Percentiles rank a stretch among this genome's conserved stretches.
These are phyloP conservation scores for Nansenia antarctica DNA, from an alignment of 2,113 vertebrate species.

Conservation along the genomic window DNA sequence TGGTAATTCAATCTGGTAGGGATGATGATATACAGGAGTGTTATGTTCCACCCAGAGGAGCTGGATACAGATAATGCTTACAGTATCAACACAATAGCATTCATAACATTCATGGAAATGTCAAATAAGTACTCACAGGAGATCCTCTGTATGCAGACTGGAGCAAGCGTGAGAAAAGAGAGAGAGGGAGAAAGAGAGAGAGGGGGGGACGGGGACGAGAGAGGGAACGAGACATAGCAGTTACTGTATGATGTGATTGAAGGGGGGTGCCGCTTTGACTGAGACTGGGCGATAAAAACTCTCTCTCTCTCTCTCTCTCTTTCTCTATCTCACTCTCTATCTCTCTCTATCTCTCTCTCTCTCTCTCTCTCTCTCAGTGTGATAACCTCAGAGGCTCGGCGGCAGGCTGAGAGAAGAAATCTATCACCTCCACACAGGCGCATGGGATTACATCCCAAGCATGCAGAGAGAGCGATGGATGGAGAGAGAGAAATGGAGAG, in stretches of 20 bases:
- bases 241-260: conserved; percentile 37
- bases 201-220: neutral
- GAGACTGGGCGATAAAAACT: conserved; percentile 36
- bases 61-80: conserved; percentile 30
- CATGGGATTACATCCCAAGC: conserved; percentile 61
- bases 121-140: conserved; percentile 85
- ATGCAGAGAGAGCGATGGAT: conserved; percentile 42
- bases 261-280: conserved; percentile 51
- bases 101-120: conserved; percentile 12
- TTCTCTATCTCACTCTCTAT: too few relatives aligned
- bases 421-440: conserved; percentile 56
- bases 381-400: conserved; percentile 44
- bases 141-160: conserved; percentile 97
- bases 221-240: conserved; percentile 20
- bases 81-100: conserved; percentile 15
- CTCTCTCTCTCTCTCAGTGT: too few relatives aligned
- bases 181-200: neutral
- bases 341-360: too few relatives aligned
- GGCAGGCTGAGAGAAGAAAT: conserved; percentile 50
- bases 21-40: conserved; percentile 32
- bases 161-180: conserved; percentile 16
- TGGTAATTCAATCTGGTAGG: conserved; percentile 4
- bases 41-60: conserved; percentile 12
- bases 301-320: too few relatives aligned
- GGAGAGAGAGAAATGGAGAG: conserved; percentile 10